Conservation (phyloP, 1,140 invertebrate species). For the Manduca sexta region DNA sequence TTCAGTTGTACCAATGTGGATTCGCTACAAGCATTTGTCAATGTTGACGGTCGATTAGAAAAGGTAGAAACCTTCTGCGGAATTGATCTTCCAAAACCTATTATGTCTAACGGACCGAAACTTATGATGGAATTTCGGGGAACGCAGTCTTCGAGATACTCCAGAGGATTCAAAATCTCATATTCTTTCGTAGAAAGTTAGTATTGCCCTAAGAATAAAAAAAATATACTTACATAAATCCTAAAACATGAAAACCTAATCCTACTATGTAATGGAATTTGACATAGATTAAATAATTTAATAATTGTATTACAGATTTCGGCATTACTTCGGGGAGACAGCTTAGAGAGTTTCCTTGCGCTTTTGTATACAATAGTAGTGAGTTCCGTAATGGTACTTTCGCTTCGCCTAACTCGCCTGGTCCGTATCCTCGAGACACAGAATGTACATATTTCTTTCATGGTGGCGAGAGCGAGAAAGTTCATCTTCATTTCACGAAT, state of each 20-base stretch:
- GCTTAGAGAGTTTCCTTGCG: constrained; percentile 82
- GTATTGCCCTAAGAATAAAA: too few relatives aligned
- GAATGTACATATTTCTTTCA: constrained; percentile 97
- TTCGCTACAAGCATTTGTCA: constrained; percentile 84
- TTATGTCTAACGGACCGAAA: constrained; percentile 92
- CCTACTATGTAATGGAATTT: too few relatives aligned
- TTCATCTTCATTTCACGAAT: constrained; percentile 90
- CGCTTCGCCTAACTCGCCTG: constrained; percentile 94
- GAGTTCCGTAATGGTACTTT: constrained; percentile 87
- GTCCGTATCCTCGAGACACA: constrained; percentile 91
- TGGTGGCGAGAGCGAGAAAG: constrained; percentile 84
- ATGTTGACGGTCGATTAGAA: constrained; percentile 84
- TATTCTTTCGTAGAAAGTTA: constrained; percentile 93
- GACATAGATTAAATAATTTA: constrained; percentile 4
- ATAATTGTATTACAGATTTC: constrained; percentile 77
- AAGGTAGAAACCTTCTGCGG: constrained; percentile 91
- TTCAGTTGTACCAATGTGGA: constrained; percentile 85
- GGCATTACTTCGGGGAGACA: constrained; percentile 87
- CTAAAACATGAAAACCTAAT: too few relatives aligned
- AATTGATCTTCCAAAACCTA: constrained; percentile 81
- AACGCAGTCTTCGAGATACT: constrained; percentile 78
- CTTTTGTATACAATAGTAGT: constrained; percentile 87
- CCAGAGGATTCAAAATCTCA: constrained; percentile 88
- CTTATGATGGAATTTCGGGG: constrained; percentile 89
- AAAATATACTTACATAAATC: too few relatives aligned